Base-by-base conservation (phyloP, 1,140 invertebrate genomes). In the Musca vetustissima region DNA sequence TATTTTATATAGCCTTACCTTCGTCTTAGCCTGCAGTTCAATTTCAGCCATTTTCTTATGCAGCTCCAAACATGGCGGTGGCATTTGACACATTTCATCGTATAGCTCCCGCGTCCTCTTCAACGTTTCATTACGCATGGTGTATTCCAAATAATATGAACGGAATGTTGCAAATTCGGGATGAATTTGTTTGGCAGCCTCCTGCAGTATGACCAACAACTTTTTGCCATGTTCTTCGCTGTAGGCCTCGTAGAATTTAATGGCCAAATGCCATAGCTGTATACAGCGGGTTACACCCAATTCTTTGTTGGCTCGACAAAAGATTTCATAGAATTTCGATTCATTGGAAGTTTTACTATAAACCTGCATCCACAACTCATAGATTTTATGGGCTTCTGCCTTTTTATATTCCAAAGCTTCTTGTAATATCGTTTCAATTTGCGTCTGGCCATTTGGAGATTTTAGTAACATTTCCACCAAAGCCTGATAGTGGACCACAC, bases 11-110 rank as follows among this genome's bases (percentile, higher is more conserved):
- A n/a, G n/a, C 19, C 71, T 76, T 36, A 70, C 69, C 52, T 66
- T 55, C 19, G 48, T 64, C 6, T 64, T 65, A 19, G 43, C 21
- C 57, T 67, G 64, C n/a, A 75, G 61, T 64, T 79, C 74, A 8
- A 81, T 64, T 43, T 73, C 68, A 9, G 72, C 55, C 79, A 81
- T 79, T 53, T 78, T 73, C 7, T 76, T 73, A 65, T 81, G 79
- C 67, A 81, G 53, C 9, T 72, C 66, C n/a, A 81, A 49, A 1
- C 76, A 75, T 64, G 77, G 73, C 17, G 79, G 79, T 8, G 79
- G 76, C 59, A 74, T 72, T 15, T 75, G 28, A 25, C 73, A 73
- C 64, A 81, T 32, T 25, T 77, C 74, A 21, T 72, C 59, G 47
- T 81, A 81, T 21, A 78, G 72, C 17, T 75, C 72, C 4, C 79